Conservation (phyloP, 2,797 vertebrate genomes). For the Acestrorhynchus altus region DNA sequence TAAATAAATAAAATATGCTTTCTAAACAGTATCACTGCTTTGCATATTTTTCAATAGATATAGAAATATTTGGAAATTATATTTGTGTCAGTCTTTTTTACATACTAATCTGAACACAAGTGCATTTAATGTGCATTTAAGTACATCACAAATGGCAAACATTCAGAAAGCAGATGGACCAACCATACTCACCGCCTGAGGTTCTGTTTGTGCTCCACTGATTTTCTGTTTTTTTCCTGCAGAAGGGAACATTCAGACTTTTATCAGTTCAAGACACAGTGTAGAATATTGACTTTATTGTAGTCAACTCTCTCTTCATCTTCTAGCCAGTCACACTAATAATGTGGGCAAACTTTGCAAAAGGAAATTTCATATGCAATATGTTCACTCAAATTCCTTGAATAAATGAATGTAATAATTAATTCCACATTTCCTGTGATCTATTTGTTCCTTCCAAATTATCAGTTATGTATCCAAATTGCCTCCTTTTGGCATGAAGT, state of each 20-base stretch:
- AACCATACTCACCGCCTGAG: slow-evolving; percentile 7
- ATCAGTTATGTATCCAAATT: slow-evolving; percentile 7
- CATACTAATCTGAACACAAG: not conserved
- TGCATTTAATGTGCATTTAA: not conserved
- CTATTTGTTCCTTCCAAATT: slow-evolving; percentile 10
- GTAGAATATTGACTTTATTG: not conserved
- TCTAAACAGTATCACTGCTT: not conserved
- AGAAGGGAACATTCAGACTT: not conserved
- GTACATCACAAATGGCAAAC: not conserved
- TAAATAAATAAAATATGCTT: too few species aligned
- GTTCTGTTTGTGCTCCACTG: not conserved
- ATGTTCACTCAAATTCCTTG: not conserved
- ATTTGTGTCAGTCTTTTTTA: not conserved
- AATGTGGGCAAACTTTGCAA: not conserved
- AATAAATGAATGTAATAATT: slow-evolving; percentile 13
- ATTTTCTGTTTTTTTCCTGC: slow-evolving; percentile 17
- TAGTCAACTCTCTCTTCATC: not conserved
- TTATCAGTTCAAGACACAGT: not conserved
- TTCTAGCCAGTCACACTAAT: not conserved
- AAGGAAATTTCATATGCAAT: not conserved
- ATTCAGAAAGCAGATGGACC: slow-evolving; percentile 8
- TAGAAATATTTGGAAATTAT: too few species aligned
- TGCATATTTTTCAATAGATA: not conserved
- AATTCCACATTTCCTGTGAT: slow-evolving; percentile 3
- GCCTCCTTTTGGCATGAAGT: not conserved